phyloP scores from a whole-genome alignment of 2,888 invertebrate species.

The Parasteatoda lunata region DNA sequence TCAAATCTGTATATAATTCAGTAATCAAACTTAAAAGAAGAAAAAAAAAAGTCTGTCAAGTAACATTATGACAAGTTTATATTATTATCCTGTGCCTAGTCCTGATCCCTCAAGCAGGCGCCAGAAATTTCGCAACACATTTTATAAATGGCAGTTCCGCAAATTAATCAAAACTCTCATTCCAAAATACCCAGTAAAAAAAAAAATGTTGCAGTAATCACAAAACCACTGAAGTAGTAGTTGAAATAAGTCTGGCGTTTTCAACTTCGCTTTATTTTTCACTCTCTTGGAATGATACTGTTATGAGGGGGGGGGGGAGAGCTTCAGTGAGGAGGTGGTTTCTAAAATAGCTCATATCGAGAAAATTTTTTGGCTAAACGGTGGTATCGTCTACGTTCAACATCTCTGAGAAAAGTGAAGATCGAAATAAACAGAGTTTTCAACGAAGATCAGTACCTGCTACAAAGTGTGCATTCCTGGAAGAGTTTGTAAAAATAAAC shows the following conservation, averaged over 20 bases:
- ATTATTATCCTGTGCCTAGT: too few relatives aligned
- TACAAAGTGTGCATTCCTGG: not conserved
- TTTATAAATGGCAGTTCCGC: not conserved
- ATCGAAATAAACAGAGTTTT: not conserved
- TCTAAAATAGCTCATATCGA: slow-evolving; percentile 41
- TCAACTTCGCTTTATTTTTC: slow-evolving; percentile 24
- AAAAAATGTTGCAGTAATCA: not conserved
- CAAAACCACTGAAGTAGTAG: not conserved
- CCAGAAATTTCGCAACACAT: not conserved
- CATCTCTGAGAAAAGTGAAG: not conserved
- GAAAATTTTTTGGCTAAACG: not conserved
- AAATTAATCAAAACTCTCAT: not conserved
- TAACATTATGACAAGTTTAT: too few relatives aligned
- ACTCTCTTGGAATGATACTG: not conserved
- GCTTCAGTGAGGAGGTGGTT: slow-evolving; percentile 43
- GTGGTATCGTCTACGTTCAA: not conserved
- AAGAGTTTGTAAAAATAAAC: too few relatives aligned
- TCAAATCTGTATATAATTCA: too few relatives aligned
- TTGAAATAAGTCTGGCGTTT: not conserved
- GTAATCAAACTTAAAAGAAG: too few relatives aligned
- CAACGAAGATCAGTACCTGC: not conserved
- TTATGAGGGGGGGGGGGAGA: not conserved
- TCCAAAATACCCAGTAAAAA: not conserved
- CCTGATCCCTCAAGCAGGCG: not conserved
- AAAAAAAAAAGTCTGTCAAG: too few relatives aligned